These are phyloP conservation scores for Pelobates cultripes DNA, from an alignment of 2,797 vertebrate genomes.

Conservation along the genomic window DNA sequence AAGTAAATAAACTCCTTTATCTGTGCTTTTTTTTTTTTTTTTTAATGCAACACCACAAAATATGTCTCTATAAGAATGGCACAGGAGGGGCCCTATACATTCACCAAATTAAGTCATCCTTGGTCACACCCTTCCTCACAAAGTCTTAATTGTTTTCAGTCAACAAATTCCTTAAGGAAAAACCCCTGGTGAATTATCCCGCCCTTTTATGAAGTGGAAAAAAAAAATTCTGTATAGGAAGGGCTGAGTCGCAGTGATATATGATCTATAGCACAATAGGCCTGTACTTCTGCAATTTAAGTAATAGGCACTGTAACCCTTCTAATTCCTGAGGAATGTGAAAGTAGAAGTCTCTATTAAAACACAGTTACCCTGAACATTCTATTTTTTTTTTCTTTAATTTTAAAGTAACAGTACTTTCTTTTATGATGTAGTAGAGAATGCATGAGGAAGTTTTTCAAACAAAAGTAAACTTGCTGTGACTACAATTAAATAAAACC, in stretches of 20 bases:
- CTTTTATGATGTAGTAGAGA: too few species aligned
- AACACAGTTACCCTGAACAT: neutral
- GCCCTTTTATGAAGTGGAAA: constrained; percentile 40
- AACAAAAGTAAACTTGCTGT: too few species aligned
- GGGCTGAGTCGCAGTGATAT: constrained; percentile 52
- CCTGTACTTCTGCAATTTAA: constrained; percentile 18
- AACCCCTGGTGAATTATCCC: constrained; percentile 41
- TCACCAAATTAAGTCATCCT: constrained; percentile 36
- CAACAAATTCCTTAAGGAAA: constrained; percentile 42
- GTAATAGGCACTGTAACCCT: constrained; percentile 2
- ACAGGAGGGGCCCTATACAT: constrained; percentile 23
- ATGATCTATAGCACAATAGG: constrained; percentile 53
- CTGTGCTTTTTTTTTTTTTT: neutral
- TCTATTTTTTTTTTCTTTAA: too few species aligned
- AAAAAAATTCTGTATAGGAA: constrained; percentile 46
- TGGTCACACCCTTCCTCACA: constrained; percentile 37
- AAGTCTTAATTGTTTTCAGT: constrained; percentile 50
- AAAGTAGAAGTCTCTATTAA: neutral
- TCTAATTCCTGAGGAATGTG: constrained; percentile 10
- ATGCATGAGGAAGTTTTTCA: too few species aligned
- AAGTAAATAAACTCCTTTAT: too few species aligned
- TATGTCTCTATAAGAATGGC: neutral
- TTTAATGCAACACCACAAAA: neutral
- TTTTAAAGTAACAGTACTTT: too few species aligned
- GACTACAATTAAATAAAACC: too few species aligned